Base-by-base conservation (phyloP, 2,113 vertebrate genomes). In the Odocoileus virginianus region DNA sequence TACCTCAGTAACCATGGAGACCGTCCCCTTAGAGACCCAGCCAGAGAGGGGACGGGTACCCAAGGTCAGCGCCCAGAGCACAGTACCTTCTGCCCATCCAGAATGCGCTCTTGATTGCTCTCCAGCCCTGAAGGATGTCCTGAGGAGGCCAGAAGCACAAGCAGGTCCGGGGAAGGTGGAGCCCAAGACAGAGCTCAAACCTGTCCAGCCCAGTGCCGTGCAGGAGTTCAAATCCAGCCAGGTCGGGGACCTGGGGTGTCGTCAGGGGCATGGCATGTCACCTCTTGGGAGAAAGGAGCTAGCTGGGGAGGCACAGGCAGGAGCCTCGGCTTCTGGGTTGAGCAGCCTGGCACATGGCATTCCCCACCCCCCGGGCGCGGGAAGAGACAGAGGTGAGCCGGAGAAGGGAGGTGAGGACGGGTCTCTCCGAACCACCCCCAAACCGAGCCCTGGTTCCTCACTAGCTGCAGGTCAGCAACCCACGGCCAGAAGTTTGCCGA, bases 1-100 rank as follows among this genome's bases (percentile, higher is more conserved):
- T 99, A 99, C 99, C 99, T 99, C 99, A 99, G 98, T 98, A 98
- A 98, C 97, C 86, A 98, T 95, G 97, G 98, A 98, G 94, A 92
- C 91, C 95, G 93, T 58, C 94, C 95, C 96, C 93, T 61, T 92
- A 91, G 98, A 98, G 93, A 60, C 54, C 61, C 97, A 88, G 58
- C 27, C 10, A 36, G 92, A 86, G 36, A 71, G 74, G 50, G 87
- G 33, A 23, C 96, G 55, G 23, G 55, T 79, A 95, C 97, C 88
- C 87, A 97, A 98, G 85, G 74, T 96, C 87, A 97, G 78, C 2
- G 3, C 30, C 5, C 98, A 98, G 97, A 98, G 95, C 98, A 95
- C 97, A 97, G 40, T 64, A 0, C 96, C 61, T 89, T 67, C 97
- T 92, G 86, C 97, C 96, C 94, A 60, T 79, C 55, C 89, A 23